Base-by-base conservation (phyloP, 1,140 invertebrate genomes). In the Macrotrachela quadricornifera region DNA sequence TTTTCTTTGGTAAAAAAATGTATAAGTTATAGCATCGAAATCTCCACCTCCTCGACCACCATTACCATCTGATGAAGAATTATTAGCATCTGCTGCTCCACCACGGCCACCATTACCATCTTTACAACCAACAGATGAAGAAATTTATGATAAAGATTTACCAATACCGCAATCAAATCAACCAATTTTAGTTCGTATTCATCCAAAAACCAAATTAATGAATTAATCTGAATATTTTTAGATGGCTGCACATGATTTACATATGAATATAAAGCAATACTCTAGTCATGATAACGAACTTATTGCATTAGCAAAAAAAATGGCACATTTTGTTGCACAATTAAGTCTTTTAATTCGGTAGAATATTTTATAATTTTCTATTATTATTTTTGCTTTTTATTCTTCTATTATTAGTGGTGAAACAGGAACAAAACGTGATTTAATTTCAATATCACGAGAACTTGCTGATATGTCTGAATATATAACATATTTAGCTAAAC, bases 231-330 rank as follows among this genome's bases (percentile, higher is more conserved):
- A 55, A 15, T 60, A 54, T 59, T 59, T 65, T 30, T 58, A 94
- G 85, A 85, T 92, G 76, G 92, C 92, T 50, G 92, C 92, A 14
- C 90, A 96, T 72, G 91, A 88, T 59, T 75, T 99, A 11, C 88
- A 95, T 71, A 81, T 88, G 75, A 92, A 96, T 72, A 83, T 96
- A 10, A 80, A 84, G 51, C 90, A 97, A 67, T 99, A 91, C 91
- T 95, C 88, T 0, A 91, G 85, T 57, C 92, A 94, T 68, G 92
- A 99, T 69, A 99, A 99, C 68, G 90, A 96, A 63, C 90, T 99
- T 60, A 92, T 99, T 65, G 87, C 85, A 9, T 90, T 91, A 8
- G 92, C 91, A 16, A 95, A 95, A 67, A 81, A 85, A 59, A 97
- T 99, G 90, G 92, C 92, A 55, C 77, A 92, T 56, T 74, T 97